Percentiles rank a stretch among this genome's conserved stretches.
phyloP scores from a whole-genome alignment of 2,888 invertebrate genomes.

The Tetragonula carbonaria region DNA sequence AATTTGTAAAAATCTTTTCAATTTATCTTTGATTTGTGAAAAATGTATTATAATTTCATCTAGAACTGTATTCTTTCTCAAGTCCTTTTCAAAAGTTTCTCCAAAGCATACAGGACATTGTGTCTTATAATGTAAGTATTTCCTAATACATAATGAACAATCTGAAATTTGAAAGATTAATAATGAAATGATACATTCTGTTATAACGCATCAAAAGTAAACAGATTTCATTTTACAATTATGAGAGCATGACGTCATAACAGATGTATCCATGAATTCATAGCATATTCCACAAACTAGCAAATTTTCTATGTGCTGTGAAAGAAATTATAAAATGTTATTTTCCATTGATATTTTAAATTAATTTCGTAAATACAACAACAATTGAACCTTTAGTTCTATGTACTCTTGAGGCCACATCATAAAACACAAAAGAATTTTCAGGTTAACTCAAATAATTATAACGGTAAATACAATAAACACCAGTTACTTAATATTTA shows the following conservation, averaged over 20 bases:
- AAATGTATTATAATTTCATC: constrained; percentile 83
- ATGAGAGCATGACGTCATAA: constrained; percentile 85
- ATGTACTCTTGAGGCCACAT: constrained; percentile 76
- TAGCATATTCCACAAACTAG: constrained; percentile 85
- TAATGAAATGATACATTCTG: constrained; percentile 11
- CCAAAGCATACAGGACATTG: constrained; percentile 85
- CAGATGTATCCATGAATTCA: constrained; percentile 84
- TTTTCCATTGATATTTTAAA: background rate
- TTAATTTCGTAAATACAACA: background rate
- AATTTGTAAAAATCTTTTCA: constrained; percentile 57
- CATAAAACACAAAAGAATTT: constrained; percentile 47
- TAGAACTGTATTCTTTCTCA: constrained; percentile 84
- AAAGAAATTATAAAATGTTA: constrained; percentile 37
- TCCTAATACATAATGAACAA: constrained; percentile 85
- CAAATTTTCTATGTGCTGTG: constrained; percentile 83
- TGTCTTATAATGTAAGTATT: constrained; percentile 84
- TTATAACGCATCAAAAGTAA: background rate
- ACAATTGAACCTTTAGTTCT: constrained; percentile 75
- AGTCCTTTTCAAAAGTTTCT: constrained; percentile 83
- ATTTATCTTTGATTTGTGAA: constrained; percentile 78
- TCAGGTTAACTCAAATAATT: constrained; percentile 29
- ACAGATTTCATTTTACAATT: constrained; percentile 82
- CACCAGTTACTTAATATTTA: background rate
- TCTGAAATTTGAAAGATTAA: constrained; percentile 78
- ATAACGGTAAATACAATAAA: background rate